Conservation (phyloP, 1,140 invertebrate species). For the Mylabris phalerata region DNA sequence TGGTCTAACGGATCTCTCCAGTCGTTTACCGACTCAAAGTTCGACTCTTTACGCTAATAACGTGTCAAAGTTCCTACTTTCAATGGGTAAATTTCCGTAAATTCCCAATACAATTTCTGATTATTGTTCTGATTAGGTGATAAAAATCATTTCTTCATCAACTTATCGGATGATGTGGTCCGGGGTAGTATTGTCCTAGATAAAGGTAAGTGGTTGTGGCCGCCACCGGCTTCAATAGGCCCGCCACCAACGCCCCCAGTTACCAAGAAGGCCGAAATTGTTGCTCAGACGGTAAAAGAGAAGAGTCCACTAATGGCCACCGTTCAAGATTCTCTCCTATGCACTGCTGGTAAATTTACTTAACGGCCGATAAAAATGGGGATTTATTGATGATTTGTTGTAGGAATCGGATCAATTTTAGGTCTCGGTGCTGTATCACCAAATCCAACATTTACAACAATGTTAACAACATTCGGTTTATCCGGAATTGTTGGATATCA, state of each 20-base stretch:
- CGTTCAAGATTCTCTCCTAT: conserved; percentile 60
- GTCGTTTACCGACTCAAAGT: conserved; percentile 76
- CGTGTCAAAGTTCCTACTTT: conserved; percentile 79
- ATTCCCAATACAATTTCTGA: conserved; percentile 1
- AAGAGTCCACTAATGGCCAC: conserved; percentile 50
- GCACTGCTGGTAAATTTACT: conserved; percentile 55
- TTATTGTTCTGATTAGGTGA: conserved; percentile 43
- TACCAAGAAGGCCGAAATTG: conserved; percentile 38
- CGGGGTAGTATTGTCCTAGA: conserved; percentile 71
- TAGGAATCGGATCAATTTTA: conserved; percentile 61
- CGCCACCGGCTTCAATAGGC: conserved; percentile 59
- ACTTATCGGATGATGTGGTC: conserved; percentile 81
- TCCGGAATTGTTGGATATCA: conserved; percentile 82
- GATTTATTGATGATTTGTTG: conserved; percentile 8
- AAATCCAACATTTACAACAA: conserved; percentile 76
- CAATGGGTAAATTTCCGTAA: conserved; percentile 52
- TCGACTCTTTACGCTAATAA: conserved; percentile 86
- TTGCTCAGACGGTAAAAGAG: conserved; percentile 30
- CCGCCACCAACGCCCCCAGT: conserved; percentile 45
- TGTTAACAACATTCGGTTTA: conserved; percentile 79
- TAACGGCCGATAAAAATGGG: not conserved
- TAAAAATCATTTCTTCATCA: conserved; percentile 72
- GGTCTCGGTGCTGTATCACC: conserved; percentile 70
- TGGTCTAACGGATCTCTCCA: conserved; percentile 79
- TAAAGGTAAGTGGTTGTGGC: conserved; percentile 73